Percentiles rank a stretch among this genome's conserved stretches.
These are phyloP conservation scores for Stenodema calcarata DNA, from an alignment of 2,888 invertebrate species.

Conservation along the genomic window DNA sequence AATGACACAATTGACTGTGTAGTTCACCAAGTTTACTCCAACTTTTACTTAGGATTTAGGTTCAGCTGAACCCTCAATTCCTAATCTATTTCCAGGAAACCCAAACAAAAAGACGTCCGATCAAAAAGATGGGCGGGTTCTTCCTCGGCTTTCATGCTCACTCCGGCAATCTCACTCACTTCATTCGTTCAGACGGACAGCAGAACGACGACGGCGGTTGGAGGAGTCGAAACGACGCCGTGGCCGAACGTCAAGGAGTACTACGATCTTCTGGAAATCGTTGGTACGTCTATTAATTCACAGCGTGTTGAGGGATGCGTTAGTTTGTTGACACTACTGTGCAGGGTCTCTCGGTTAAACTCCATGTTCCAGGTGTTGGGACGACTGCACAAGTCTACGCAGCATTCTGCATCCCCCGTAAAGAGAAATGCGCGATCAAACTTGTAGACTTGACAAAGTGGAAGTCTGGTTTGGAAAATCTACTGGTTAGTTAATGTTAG, in stretches of 20 bases:
- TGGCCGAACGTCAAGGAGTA: neutral
- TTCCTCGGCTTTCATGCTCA: neutral
- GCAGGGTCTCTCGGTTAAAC: too few species aligned
- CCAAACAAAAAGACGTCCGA: neutral
- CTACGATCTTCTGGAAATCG: neutral
- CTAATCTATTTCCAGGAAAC: neutral
- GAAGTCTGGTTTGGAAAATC: slow-evolving; percentile 99
- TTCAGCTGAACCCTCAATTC: too few species aligned
- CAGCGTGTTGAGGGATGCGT: too few species aligned
- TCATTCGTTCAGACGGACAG: neutral
- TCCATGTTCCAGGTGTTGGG: slow-evolving; percentile 80
- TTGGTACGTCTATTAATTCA: too few species aligned
- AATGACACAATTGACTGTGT: too few species aligned
- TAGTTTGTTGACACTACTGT: too few species aligned
- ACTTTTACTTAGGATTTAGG: too few species aligned
- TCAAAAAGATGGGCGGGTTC: too few species aligned
- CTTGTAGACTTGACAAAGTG: slow-evolving; percentile 98
- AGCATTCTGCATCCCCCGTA: slow-evolving; percentile 87
- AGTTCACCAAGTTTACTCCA: neutral
- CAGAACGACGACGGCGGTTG: neutral
- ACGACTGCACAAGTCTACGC: slow-evolving; percentile 95
- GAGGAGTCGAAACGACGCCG: neutral
- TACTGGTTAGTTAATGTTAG: slow-evolving; percentile 73
- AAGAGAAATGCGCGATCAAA: slow-evolving; percentile 97
- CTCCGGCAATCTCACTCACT: neutral